Evolutionary conservation across 2,888 invertebrate genomes (phyloP).

Genomic region (Phasia obesa): DNA sequence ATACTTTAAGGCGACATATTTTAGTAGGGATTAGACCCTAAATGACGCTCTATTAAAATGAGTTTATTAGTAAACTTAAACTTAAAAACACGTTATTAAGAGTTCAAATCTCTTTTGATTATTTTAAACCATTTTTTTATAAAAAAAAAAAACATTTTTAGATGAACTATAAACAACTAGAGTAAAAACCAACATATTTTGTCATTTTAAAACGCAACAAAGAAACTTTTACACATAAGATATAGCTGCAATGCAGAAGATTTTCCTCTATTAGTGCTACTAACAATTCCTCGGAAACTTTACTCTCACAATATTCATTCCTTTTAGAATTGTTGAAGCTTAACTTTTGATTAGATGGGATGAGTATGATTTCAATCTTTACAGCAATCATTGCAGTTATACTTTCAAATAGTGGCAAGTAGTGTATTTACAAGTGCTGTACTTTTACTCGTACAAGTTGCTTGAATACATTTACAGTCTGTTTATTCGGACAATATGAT

Average conservation of each 20-base stretch:
- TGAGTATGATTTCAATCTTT: background rate
- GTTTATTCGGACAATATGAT: slow-evolving; percentile 58
- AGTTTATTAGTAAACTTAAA: no score
- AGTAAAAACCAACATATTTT: no score
- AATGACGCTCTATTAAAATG: no score
- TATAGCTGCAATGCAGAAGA: slow-evolving; percentile 41
- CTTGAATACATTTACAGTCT: slow-evolving; percentile 20
- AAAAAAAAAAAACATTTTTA: no score
- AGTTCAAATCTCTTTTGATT: no score
- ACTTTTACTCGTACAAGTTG: background rate
- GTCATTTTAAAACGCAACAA: no score
- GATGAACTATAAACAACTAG: no score
- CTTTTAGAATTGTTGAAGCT: background rate
- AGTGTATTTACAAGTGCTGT: slow-evolving; percentile 9
- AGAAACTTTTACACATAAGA: no score
- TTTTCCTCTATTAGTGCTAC: slow-evolving; percentile 14
- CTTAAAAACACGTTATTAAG: no score
- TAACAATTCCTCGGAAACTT: background rate
- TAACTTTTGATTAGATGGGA: background rate
- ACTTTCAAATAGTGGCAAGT: slow-evolving; percentile 2
- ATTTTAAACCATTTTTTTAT: no score
- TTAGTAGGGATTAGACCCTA: no score
- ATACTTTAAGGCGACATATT: no score
- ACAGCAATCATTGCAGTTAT: background rate
- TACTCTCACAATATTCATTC: background rate